Evolutionary conservation across 2,797 vertebrate species (phyloP).

Genomic region (Trachurus trachurus): DNA sequence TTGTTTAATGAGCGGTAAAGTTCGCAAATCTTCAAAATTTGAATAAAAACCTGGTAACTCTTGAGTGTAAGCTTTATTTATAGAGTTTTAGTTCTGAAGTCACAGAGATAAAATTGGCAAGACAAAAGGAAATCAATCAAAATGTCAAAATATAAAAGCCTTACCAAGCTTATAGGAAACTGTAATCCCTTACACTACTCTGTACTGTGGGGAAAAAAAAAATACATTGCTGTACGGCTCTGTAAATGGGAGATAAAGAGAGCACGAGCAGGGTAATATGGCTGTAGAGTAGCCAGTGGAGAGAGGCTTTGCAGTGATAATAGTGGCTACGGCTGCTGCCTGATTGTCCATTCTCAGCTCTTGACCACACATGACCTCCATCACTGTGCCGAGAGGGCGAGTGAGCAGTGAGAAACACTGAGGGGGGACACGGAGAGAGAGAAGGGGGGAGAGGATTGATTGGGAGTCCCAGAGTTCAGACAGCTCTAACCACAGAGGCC

Average conservation of each 20-base stretch:
- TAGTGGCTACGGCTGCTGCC: constrained; percentile 54
- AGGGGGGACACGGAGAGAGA: constrained; percentile 20
- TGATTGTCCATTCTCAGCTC: constrained; percentile 78
- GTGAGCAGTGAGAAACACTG: constrained; percentile 56
- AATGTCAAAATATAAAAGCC: background rate
- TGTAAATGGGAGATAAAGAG: constrained; percentile 48
- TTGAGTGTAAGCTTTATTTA: no score
- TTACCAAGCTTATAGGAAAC: background rate
- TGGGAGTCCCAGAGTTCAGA: constrained; percentile 71
- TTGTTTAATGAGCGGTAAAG: background rate
- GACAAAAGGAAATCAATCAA: background rate
- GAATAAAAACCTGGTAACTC: background rate
- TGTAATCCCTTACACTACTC: constrained; percentile 1
- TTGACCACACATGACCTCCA: constrained; percentile 80
- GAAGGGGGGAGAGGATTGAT: constrained; percentile 61
- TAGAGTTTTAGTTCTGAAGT: constrained; percentile 10
- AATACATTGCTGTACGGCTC: background rate
- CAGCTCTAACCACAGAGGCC: constrained; percentile 65
- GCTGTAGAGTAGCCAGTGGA: constrained; percentile 28
- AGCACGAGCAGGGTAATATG: constrained; percentile 20
- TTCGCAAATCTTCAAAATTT: background rate
- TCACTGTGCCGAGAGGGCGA: constrained; percentile 56
- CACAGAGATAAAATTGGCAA: background rate
- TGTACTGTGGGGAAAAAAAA: background rate
- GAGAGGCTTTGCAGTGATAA: constrained; percentile 57